Conservation (phyloP, 2,888 invertebrate genomes). For the Hyposoter dolosus region DNA sequence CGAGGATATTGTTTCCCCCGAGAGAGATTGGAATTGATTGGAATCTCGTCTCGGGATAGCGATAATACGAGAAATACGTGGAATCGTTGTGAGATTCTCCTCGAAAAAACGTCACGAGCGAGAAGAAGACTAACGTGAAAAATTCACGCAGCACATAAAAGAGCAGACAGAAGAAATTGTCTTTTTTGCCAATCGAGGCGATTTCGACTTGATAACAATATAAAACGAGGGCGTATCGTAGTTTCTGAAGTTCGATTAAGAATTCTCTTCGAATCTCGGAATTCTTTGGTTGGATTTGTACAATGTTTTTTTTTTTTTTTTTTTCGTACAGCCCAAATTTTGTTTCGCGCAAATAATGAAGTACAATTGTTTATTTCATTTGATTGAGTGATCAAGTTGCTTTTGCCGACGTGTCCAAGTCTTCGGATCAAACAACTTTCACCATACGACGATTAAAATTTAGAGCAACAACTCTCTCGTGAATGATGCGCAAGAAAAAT, state of each 20-base stretch:
- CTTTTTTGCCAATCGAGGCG: not conserved
- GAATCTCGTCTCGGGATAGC: conserved; percentile 24
- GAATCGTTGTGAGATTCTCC: not conserved
- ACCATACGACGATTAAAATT: conserved; percentile 16
- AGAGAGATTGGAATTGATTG: conserved; percentile 13
- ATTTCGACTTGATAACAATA: conserved; percentile 5
- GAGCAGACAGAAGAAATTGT: conserved; percentile 7
- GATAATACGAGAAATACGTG: conserved; percentile 37
- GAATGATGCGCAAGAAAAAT: conserved; percentile 36
- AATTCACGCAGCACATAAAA: not conserved
- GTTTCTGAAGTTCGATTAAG: conserved; percentile 1
- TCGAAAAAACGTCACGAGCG: conserved; percentile 8
- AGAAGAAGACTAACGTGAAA: not conserved
- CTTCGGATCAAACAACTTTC: not conserved
- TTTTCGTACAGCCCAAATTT: conserved; percentile 13
- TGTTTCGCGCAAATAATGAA: conserved; percentile 12
- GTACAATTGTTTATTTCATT: conserved; percentile 18
- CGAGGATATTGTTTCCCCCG: not conserved
- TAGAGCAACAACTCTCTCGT: conserved; percentile 46
- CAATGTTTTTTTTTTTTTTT: not conserved
- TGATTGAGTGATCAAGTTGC: not conserved
- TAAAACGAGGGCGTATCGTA: conserved; percentile 7
- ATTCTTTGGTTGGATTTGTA: not conserved
- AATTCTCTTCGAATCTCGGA: not conserved
- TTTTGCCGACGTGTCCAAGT: conserved; percentile 12